These are phyloP conservation scores for Micrastur ruficollis DNA, from an alignment of 2,797 vertebrate genomes.

Conservation along the genomic window DNA sequence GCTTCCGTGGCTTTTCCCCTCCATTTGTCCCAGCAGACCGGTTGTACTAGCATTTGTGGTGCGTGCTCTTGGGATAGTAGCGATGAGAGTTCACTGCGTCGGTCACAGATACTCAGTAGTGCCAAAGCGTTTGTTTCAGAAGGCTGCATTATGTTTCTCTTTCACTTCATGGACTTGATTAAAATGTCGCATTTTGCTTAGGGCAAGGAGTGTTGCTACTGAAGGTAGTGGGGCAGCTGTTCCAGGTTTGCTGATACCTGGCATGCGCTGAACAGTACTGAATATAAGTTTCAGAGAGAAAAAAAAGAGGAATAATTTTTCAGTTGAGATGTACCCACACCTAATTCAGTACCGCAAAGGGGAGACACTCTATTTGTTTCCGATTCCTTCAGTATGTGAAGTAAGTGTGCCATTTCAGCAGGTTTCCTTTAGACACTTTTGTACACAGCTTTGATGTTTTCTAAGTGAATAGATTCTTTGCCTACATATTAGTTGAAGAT, in stretches of 20 bases:
- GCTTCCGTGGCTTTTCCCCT: not conserved
- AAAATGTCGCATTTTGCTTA: not conserved
- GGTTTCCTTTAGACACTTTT: not conserved
- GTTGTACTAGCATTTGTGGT: not conserved
- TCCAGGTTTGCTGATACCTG: not conserved
- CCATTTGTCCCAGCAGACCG: not conserved
- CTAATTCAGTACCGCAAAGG: not conserved
- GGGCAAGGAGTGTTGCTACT: not conserved
- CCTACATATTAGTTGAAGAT: not conserved
- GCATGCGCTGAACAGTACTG: not conserved
- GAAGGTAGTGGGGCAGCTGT: not conserved
- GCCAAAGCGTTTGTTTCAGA: not conserved
- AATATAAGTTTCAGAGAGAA: not conserved
- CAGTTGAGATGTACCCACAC: not conserved
- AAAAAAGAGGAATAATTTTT: not conserved
- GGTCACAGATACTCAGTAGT: not conserved
- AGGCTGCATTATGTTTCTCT: not conserved
- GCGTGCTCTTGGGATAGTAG: not conserved
- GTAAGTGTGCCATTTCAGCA: not conserved
- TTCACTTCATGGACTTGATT: not conserved
- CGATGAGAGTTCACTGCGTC: not conserved
- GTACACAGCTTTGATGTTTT: not conserved
- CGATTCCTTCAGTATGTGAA: not conserved
- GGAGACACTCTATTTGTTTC: not conserved
- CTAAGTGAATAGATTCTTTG: not conserved